Conservation (phyloP, 1,140 invertebrate species). For the Phortica variegata region DNA sequence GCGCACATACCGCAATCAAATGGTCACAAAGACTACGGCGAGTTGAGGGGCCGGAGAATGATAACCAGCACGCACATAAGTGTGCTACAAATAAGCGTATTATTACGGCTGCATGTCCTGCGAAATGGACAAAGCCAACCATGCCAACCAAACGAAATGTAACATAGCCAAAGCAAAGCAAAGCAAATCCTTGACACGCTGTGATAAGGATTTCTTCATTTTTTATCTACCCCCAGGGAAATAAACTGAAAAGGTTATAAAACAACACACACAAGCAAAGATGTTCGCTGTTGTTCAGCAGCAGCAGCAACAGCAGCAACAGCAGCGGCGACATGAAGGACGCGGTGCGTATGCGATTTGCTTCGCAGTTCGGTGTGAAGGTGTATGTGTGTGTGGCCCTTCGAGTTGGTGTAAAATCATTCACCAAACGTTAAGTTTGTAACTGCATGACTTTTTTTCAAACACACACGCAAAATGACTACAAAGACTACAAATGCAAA, state of each 20-base stretch:
- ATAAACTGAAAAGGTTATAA: constrained; percentile 57
- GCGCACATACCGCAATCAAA: constrained; percentile 10
- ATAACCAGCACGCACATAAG: constrained; percentile 33
- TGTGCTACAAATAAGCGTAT: constrained; percentile 54
- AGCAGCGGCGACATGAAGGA: not conserved
- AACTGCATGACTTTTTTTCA: too few species aligned
- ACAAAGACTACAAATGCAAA: too few species aligned
- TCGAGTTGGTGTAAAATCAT: too few species aligned
- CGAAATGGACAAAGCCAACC: constrained; percentile 37
- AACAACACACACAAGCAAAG: constrained; percentile 39
- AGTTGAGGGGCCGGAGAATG: constrained; percentile 2
- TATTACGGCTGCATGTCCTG: constrained; percentile 45
- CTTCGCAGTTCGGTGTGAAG: too few species aligned
- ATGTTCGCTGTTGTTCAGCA: constrained; percentile 15
- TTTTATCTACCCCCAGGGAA: constrained; percentile 55
- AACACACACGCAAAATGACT: too few species aligned
- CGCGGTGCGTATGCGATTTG: too few species aligned
- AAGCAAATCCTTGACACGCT: constrained; percentile 56
- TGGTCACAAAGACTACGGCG: constrained; percentile 1
- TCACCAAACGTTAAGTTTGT: too few species aligned
- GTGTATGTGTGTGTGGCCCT: too few species aligned
- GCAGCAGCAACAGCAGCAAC: constrained; percentile 8
- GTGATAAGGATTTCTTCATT: constrained; percentile 57
- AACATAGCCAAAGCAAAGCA: too few species aligned
- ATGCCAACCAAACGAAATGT: too few species aligned